Evolutionary conservation across 1,140 invertebrate species (phyloP), one percentile per base, ranked within the genome.

Genomic region (Megathymus violae): DNA sequence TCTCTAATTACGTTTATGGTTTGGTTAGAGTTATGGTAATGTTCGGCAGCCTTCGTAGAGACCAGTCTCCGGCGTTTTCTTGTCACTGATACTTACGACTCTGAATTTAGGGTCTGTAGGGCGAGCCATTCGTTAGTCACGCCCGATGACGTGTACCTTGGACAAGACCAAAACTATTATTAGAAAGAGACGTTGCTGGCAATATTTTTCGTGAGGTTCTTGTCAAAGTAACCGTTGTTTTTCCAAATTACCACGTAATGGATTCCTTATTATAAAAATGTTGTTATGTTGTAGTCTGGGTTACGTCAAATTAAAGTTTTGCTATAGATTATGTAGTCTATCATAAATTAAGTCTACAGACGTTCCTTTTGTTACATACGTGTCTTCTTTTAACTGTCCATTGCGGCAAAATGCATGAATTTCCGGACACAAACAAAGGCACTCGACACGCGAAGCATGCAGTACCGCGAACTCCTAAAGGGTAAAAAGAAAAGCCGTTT

Each of bases 121-220:
- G 86, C 88, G 85, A 91, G 85, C 88, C 88, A 91, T 89, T 91
- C 88, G 85, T 90, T 91, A 82, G 85, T 88, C 85, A 89, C 88
- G 88, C 84, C 84, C 78, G 86, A 73, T 91, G 88, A 91, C 86
- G 85, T 91, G 86, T 91, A 89, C 88, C 88, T 91, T 91, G 86
- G 88, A 91, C 88, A 91, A 90, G 78, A 91, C 88, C 85, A 91
- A 91, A 91, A 91, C 80, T 83, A 71, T 91, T 87, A 91, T 91
- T 91, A 91, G 82, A 89, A 88, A 78, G 69, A 78, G 69, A 78
- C 67, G 71, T 76, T 48, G 64, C 64, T 64, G 59, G 62, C 60
- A 67, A 58, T 31, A 31, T 62, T 76, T 60, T 80, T 69, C 72
- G 59, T 71, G 59, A 50, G 67, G 69, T 79, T 74, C 85, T 85